Percentiles rank a stretch among this genome's conserved stretches.
Evolutionary conservation across 2,113 vertebrate genomes (phyloP).

Genomic region (Corythornis cristatus): DNA sequence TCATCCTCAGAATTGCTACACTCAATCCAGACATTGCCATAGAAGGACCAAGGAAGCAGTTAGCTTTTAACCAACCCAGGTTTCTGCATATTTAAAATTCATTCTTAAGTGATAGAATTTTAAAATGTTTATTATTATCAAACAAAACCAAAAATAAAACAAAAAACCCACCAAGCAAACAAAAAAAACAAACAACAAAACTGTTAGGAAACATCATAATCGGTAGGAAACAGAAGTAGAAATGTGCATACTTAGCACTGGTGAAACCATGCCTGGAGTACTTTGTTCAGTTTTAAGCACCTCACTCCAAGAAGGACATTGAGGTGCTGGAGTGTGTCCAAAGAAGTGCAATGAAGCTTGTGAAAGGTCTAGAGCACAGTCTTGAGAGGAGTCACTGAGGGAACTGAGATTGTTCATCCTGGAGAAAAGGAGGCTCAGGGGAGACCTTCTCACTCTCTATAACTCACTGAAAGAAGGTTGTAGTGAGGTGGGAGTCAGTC

Average conservation of each 20-base stretch:
- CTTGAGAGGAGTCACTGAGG: fast-evolving
- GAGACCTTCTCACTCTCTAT: fast-evolving
- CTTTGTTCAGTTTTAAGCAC: fast-evolving
- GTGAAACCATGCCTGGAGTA: fast-evolving
- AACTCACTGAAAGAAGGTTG: neutral
- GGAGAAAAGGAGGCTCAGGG: neutral
- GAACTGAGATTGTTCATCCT: fast-evolving
- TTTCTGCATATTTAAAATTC: neutral
- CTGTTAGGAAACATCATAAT: neutral
- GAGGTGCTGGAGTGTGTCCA: fast-evolving
- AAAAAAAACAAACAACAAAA: too few species aligned
- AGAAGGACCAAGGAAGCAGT: neutral
- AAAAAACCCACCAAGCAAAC: too few species aligned
- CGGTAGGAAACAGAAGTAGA: neutral
- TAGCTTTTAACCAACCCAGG: neutral
- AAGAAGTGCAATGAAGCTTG: fast-evolving
- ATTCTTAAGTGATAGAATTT: neutral
- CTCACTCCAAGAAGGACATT: fast-evolving
- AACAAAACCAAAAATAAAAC: too few species aligned
- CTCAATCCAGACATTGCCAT: neutral
- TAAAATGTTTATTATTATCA: neutral
- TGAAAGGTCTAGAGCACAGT: neutral
- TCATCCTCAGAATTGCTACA: neutral
- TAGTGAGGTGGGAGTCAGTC: fast-evolving
- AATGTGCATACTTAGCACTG: neutral